Evolutionary conservation across 1,140 invertebrate genomes (phyloP).

Genomic region (Scaptomyza graminum): DNA sequence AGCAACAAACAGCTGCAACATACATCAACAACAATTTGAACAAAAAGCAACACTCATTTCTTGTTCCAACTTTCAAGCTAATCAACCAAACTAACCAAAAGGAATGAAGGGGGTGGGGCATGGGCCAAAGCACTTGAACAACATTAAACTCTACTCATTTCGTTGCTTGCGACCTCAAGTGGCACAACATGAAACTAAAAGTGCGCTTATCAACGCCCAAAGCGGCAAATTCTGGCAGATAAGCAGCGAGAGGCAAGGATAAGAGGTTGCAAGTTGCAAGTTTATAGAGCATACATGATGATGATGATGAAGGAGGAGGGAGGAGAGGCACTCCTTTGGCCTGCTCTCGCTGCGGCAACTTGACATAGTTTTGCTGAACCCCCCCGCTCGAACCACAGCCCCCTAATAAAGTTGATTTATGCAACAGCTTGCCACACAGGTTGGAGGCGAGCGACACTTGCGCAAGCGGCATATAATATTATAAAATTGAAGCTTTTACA

Average conservation of each 20-base stretch:
- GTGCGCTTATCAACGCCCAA: conserved; percentile 76
- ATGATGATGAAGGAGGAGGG: too few relatives aligned
- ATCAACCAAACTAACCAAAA: conserved; percentile 48
- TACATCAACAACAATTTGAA: conserved; percentile 62
- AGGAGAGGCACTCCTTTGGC: too few relatives aligned
- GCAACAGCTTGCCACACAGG: conserved; percentile 65
- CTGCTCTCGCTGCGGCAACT: conserved; percentile 33
- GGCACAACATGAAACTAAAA: conserved; percentile 40
- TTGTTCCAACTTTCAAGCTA: conserved; percentile 29
- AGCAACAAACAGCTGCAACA: conserved; percentile 41
- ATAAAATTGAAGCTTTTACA: conserved; percentile 70
- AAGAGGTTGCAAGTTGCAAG: conserved; percentile 55
- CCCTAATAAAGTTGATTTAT: conserved; percentile 69
- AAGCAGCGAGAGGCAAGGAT: conserved; percentile 9
- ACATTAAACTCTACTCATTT: conserved; percentile 77
- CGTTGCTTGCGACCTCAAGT: conserved; percentile 65
- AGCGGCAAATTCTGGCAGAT: conserved; percentile 27
- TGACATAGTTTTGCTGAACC: conserved; percentile 70
- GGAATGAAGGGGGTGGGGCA: too few relatives aligned
- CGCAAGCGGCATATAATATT: conserved; percentile 66
- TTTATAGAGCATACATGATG: conserved; percentile 74
- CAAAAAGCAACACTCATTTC: conserved; percentile 38
- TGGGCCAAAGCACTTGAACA: conserved; percentile 61
- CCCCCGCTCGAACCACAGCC: too few relatives aligned
- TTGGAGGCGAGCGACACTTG: conserved; percentile 30